phyloP scores from a whole-genome alignment of 2,888 invertebrate genomes.

The Cerastis leucographa region DNA sequence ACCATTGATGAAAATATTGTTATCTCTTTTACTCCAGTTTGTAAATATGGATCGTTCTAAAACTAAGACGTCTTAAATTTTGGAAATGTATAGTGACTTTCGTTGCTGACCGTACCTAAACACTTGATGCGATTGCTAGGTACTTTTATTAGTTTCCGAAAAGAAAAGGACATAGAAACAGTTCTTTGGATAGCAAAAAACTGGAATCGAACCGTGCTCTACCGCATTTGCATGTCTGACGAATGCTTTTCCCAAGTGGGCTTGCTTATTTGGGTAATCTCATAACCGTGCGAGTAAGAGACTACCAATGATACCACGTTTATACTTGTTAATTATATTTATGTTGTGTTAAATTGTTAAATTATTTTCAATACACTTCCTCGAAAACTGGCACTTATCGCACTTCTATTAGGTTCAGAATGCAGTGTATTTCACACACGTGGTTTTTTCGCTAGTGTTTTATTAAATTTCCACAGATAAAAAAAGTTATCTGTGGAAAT shows the following conservation, averaged over 20 bases:
- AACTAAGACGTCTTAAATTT: no score
- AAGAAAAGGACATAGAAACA: not conserved
- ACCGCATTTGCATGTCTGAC: not conserved
- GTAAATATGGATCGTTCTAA: no score
- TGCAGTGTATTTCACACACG: not conserved
- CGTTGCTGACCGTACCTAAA: not conserved
- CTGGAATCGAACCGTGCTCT: slow-evolving; percentile 20
- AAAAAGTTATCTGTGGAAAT: no score
- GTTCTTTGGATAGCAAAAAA: not conserved
- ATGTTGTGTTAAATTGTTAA: not conserved
- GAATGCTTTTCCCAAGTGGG: not conserved
- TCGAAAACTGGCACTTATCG: not conserved
- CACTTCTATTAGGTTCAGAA: not conserved
- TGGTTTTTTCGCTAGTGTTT: not conserved
- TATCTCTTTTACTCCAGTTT: no score
- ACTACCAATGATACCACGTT: not conserved
- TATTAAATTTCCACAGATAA: not conserved
- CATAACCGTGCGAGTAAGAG: not conserved
- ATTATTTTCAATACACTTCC: not conserved
- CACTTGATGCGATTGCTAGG: not conserved
- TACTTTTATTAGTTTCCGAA: no score
- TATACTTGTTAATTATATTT: not conserved
- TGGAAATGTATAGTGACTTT: no score
- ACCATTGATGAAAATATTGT: no score
- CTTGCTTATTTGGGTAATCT: not conserved